Base-by-base conservation (phyloP, 2,888 invertebrate species). In the Osmoderma eremita region DNA sequence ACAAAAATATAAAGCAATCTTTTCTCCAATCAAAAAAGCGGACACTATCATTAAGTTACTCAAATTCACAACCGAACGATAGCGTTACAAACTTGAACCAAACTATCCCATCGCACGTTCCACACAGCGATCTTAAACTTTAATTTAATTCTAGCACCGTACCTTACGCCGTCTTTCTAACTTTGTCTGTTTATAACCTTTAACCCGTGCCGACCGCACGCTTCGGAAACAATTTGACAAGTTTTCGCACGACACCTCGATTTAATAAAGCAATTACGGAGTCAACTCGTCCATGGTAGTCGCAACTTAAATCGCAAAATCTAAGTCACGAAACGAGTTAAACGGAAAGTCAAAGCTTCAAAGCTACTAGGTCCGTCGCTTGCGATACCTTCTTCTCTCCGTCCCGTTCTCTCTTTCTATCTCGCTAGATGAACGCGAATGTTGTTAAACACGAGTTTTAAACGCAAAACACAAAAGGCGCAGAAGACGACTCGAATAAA, bases 221-320 rank as follows among this genome's bases (percentile, higher is more conserved):
- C 39, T 58, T 61, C 58, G 24, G 45, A 61, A 61, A 61, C 58
- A 61, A 36, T 61, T 61, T 61, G 58, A 61, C 58, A 61, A 61
- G 58, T 61, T 30, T 71, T 68, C 58, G 45, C 45, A 61, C 58
- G 58, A 72, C 71, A 69, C 69, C 71, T 74, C 73, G 73, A 77
- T 78, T 78, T 77, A 76, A 77, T 77, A 75, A 77, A 75, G 75
- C 75, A 75, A 77, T 78, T 77, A 77, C 74, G 71, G 69, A 73
- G 69, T 74, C 74, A 76, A 73, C 75, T 76, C 72, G 72, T 68
- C 74, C 48, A 30, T 30, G 36, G 36, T 41, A 10, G 45, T 10
- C 10, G 24, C 12, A 13, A 13, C 22, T 24, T 30, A 48, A 48
- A 8, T 45, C 42, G 39, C 42, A 42, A 17, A 45, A 30, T 24